Percentiles rank a stretch among this genome's conserved stretches.
phyloP scores from a whole-genome alignment of 2,113 vertebrate genomes.

The Petrocephalus zakoni region DNA sequence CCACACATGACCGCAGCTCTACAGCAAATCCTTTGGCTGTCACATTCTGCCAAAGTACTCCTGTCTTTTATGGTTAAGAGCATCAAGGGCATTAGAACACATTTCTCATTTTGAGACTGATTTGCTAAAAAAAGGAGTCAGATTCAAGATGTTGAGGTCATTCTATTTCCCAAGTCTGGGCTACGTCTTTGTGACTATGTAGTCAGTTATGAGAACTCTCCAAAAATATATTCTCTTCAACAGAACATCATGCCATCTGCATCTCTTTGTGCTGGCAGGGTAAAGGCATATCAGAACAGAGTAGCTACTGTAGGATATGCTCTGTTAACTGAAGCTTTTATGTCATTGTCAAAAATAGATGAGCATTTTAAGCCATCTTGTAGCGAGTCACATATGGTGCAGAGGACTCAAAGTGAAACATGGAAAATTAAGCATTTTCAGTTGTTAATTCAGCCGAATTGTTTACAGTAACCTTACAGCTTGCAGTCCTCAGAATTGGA shows the following conservation, averaged over 20 bases:
- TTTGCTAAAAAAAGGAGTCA: not conserved
- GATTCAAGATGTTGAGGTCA: not conserved
- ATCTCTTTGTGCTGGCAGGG: not conserved
- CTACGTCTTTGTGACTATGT: not conserved
- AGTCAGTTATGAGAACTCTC: not conserved
- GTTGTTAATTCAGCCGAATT: not conserved
- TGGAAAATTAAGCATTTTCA: not conserved
- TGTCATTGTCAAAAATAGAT: not conserved
- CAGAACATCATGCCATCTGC: not conserved
- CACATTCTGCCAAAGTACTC: not conserved
- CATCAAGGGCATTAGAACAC: not conserved
- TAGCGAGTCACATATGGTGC: not conserved
- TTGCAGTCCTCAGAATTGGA: not conserved
- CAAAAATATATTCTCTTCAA: not conserved
- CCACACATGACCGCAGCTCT: not conserved
- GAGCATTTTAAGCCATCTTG: not conserved
- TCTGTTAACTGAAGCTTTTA: not conserved
- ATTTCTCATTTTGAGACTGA: not conserved
- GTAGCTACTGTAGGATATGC: not conserved
- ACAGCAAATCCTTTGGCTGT: not conserved
- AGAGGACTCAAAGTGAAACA: not conserved
- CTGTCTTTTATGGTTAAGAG: not conserved
- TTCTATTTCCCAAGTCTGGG: not conserved
- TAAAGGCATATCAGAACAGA: not conserved
- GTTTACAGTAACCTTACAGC: not conserved